Evolutionary conservation across 1,140 invertebrate genomes (phyloP), one percentile per base, ranked within the genome.

Genomic region (Drosophila grimshawi): DNA sequence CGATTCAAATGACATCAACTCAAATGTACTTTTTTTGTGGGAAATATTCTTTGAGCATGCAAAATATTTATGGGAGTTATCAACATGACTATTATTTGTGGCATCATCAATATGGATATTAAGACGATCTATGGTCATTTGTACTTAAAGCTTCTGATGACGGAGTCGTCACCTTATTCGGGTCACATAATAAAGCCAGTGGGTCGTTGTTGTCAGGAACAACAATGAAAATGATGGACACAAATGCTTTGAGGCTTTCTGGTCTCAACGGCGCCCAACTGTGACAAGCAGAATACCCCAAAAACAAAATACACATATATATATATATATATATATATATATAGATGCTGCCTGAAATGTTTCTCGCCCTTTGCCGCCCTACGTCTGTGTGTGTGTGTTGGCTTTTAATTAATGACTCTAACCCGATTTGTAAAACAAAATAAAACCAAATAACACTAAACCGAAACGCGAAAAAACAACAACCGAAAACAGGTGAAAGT

Each of bases 351-450:
- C 11, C 59, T 29, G 5, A 56, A 19, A 49, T 8, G 46, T 48
- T 27, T 33, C n/a, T 19, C 30, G n/a, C 57, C 32, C 32, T 46
- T 5, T 30, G 37, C 57, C 57, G 7, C 32, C 19, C 37, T 46
- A 19, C 2, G 19, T 19, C 2, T 49, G 4, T 46, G 8, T 49
- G 19, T 64, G 7, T 48, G 30, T 55, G 57, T 52, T 46, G 71
- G 61, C 32, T 51, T 69, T 75, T 78, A 78, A 78, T 78, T 78
- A 78, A 78, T 78, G 76, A 75, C 76, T 78, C 43, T 75, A 75
- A 75, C 71, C 71, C 66, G 65, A 78, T 78, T 78, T 78, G 76
- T 75, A 70, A 78, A 75, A 69, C 65, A 78, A 69, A 73, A 66
- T 67, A 68, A 77, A 77, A n/a, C 57, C 67, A 57, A 76, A 76